A percentile compares a stretch with the other conserved stretches of the same genome.
Evolutionary conservation across 2,888 invertebrate genomes (phyloP).

Genomic region (Pristionchus entomophagus): DNA sequence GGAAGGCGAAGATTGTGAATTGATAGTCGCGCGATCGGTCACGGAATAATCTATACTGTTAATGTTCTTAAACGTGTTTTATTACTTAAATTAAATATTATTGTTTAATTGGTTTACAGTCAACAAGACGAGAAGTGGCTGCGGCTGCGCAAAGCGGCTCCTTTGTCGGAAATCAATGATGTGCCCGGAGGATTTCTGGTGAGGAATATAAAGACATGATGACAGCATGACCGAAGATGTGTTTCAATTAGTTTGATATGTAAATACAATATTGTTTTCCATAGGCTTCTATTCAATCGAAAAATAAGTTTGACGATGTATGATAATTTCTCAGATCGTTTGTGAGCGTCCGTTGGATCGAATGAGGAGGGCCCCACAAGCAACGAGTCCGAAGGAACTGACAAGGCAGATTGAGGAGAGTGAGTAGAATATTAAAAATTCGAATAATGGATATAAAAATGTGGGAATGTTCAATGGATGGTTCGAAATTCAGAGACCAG

Average conservation of each 20-base stretch:
- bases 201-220: background rate
- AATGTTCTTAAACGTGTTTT: too few species aligned
- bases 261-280: too few species aligned
- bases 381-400: background rate
- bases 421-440: background rate
- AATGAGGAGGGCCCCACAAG: background rate
- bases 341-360: background rate
- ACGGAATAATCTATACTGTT: too few species aligned
- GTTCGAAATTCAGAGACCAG: too few species aligned
- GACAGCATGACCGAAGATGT: too few species aligned
- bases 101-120: too few species aligned
- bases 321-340: background rate
- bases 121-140: slow-evolving; percentile 24
- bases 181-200: slow-evolving; percentile 1
- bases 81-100: too few species aligned
- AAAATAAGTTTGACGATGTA: background rate
- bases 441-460: too few species aligned
- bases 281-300: background rate
- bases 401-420: background rate
- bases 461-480: too few species aligned
- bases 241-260: too few species aligned
- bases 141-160: background rate
- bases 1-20: background rate
- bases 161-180: background rate
- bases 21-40: background rate